phyloP scores from a whole-genome alignment of 2,113 vertebrate species.

The Trochalopteron elliotii region DNA sequence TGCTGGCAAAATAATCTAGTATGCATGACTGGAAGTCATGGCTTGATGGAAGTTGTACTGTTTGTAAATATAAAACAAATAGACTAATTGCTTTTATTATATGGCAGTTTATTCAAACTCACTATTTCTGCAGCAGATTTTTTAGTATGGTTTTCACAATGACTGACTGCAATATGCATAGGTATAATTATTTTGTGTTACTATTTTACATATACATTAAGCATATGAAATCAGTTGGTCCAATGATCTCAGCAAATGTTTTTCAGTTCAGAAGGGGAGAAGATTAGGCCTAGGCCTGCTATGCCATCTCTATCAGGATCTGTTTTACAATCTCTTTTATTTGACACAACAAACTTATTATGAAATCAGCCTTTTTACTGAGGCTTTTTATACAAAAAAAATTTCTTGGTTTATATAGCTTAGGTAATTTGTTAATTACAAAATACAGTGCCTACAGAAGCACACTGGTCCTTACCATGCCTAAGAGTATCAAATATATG shows the following conservation, averaged over 20 bases:
- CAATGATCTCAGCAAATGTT: slow-evolving; percentile 11
- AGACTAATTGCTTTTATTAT: not conserved
- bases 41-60: not conserved
- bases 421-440: not conserved
- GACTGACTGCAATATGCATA: not conserved
- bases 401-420: not conserved
- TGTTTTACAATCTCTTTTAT: not conserved
- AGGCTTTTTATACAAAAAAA: not conserved
- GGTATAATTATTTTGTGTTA: not conserved
- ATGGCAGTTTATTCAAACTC: not conserved
- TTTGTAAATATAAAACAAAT: slow-evolving; percentile 33
- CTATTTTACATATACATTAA: not conserved
- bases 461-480: not conserved
- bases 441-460: not conserved
- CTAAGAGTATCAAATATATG: slow-evolving; percentile 9
- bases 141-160: not conserved
- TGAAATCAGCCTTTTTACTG: not conserved
- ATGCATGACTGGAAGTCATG: not conserved
- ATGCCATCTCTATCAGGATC: not conserved
- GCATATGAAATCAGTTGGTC: not conserved
- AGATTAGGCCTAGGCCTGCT: not conserved
- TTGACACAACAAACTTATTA: not conserved
- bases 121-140: slow-evolving; percentile 12
- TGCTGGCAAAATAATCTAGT: slow-evolving; percentile 39
- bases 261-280: not conserved